Evolutionary conservation across 2,797 vertebrate species (phyloP).

Genomic region (Falco rusticolus): DNA sequence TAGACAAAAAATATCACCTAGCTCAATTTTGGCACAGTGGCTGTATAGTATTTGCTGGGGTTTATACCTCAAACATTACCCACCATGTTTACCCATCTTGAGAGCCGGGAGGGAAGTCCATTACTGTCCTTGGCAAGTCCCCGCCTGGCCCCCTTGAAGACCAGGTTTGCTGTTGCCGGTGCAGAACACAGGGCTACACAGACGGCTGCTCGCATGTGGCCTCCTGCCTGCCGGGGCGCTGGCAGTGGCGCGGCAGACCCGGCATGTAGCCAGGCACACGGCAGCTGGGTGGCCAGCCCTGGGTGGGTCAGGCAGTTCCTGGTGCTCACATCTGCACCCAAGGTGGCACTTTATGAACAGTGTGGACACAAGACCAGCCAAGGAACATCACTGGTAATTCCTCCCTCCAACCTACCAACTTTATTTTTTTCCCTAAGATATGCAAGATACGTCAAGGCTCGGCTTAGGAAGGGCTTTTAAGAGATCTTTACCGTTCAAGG

Average conservation of each 20-base stretch:
- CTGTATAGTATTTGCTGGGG: background rate
- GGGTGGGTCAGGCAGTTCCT: background rate
- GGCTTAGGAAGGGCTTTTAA: conserved; percentile 42
- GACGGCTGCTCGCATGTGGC: accelerated
- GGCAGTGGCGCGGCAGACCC: accelerated
- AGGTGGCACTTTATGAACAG: background rate
- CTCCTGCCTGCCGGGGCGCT: accelerated
- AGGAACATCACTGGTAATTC: conserved; percentile 26
- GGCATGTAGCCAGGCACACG: accelerated
- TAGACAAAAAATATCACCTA: conserved; percentile 15
- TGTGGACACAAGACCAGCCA: background rate
- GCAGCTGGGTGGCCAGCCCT: conserved; percentile 22
- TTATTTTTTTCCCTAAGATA: conserved; percentile 29
- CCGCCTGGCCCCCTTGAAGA: background rate
- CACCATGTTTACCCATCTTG: background rate
- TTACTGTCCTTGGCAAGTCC: background rate
- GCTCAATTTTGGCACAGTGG: background rate
- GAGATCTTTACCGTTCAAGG: conserved; percentile 50
- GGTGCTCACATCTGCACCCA: background rate
- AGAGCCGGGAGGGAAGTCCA: background rate
- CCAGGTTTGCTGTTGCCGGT: background rate
- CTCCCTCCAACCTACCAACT: background rate
- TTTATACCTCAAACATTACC: background rate
- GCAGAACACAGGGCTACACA: background rate
- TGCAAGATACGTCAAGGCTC: conserved; percentile 4